These are phyloP conservation scores for Antitype chi DNA, from an alignment of 2,888 invertebrate genomes.

Conservation along the genomic window DNA sequence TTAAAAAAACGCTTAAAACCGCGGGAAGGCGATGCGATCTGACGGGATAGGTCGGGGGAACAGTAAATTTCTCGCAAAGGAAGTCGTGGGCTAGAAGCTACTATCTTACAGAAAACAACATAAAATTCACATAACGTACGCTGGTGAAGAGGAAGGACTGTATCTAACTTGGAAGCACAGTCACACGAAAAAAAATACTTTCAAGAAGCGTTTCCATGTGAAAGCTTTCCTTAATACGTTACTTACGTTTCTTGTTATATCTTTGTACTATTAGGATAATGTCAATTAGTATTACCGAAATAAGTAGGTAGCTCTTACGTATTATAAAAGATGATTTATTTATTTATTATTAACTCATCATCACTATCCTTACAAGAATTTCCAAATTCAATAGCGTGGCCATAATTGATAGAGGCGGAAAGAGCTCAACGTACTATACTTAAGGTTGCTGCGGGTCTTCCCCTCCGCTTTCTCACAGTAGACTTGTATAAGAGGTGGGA, in stretches of 20 bases:
- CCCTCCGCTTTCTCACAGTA: too few species aligned
- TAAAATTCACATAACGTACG: background rate
- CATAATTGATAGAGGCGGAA: too few species aligned
- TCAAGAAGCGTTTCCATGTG: background rate
- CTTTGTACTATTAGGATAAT: background rate
- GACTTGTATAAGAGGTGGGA: too few species aligned
- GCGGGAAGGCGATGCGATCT: too few species aligned
- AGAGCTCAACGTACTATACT: too few species aligned
- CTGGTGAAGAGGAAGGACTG: background rate
- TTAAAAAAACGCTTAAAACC: too few species aligned
- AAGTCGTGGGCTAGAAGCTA: background rate
- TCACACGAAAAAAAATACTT: background rate
- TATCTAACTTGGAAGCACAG: background rate
- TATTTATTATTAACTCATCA: too few species aligned
- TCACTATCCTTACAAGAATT: too few species aligned
- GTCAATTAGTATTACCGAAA: constrained; percentile 1
- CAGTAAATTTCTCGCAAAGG: too few species aligned
- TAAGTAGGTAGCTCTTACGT: background rate
- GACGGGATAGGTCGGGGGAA: too few species aligned
- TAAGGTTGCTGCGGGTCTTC: too few species aligned
- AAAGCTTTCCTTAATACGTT: background rate
- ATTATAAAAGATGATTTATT: background rate
- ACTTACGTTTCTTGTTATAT: background rate
- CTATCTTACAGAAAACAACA: background rate
- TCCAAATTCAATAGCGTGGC: too few species aligned